phyloP scores from a whole-genome alignment of 1,140 invertebrate genomes.

The Scaptomyza hsui region DNA sequence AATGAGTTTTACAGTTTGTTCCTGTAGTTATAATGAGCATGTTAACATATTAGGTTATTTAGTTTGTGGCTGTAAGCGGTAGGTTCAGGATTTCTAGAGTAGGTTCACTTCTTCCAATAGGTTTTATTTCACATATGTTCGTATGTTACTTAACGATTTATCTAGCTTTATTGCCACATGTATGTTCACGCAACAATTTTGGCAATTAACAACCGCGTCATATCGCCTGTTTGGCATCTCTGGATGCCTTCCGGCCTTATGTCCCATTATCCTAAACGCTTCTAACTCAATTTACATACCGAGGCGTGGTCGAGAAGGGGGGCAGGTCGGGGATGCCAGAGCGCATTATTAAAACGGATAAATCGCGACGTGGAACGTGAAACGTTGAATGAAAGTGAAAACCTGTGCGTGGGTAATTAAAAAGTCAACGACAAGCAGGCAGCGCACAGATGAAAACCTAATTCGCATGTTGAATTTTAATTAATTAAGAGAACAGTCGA shows the following conservation, averaged over 20 bases:
- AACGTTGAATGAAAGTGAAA: slow-evolving; percentile 73
- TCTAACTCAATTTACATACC: slow-evolving; percentile 64
- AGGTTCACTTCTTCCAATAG: no score
- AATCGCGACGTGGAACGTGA: slow-evolving; percentile 68
- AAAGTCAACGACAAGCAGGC: slow-evolving; percentile 34
- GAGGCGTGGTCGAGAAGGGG: background rate
- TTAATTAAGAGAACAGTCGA: slow-evolving; percentile 64
- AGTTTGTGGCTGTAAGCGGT: no score
- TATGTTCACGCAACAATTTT: slow-evolving; percentile 35
- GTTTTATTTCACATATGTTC: no score
- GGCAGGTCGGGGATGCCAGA: slow-evolving; percentile 8
- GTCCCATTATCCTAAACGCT: slow-evolving; percentile 64
- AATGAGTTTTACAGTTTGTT: background rate
- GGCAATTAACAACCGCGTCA: slow-evolving; percentile 39
- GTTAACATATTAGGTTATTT: no score
- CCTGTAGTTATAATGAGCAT: no score
- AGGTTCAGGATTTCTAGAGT: no score
- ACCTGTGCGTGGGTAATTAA: slow-evolving; percentile 81
- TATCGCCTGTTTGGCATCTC: slow-evolving; percentile 29
- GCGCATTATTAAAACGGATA: slow-evolving; percentile 77
- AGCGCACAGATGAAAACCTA: slow-evolving; percentile 53
- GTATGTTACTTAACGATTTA: background rate
- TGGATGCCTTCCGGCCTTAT: slow-evolving; percentile 44
- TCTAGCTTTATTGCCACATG: slow-evolving; percentile 11
- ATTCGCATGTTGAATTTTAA: slow-evolving; percentile 80